A percentile compares a stretch with the other conserved stretches of the same genome.
Conservation (phyloP, 2,888 invertebrate genomes). For the Myathropa florea region DNA sequence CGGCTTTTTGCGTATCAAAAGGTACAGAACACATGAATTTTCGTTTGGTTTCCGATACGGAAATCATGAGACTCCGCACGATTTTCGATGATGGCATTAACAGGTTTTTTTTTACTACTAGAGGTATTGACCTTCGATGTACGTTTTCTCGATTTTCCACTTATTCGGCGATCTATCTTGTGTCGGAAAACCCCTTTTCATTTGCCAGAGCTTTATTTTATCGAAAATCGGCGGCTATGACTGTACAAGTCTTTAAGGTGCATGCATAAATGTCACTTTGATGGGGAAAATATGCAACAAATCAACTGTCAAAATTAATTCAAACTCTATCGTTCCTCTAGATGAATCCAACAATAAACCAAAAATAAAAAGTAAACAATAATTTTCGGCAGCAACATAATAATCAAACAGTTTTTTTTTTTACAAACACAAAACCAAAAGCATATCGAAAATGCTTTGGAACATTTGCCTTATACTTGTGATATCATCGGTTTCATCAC, state of each 20-base stretch:
- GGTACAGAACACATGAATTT: too few relatives aligned
- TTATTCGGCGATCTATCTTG: background rate
- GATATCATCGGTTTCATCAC: constrained; percentile 72
- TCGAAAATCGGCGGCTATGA: too few relatives aligned
- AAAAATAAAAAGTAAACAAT: constrained; percentile 12
- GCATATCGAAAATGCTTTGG: constrained; percentile 65
- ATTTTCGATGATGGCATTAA: background rate
- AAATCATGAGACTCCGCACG: background rate
- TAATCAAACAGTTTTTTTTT: background rate
- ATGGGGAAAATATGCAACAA: constrained; percentile 13
- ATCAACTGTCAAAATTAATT: constrained; percentile 24
- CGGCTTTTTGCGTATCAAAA: too few relatives aligned
- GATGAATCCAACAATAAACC: constrained; percentile 26
- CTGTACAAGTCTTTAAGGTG: too few relatives aligned
- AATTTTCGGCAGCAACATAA: constrained; percentile 23
- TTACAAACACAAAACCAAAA: constrained; percentile 15
- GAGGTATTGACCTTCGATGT: background rate
- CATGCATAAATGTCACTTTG: background rate
- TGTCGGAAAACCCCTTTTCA: background rate
- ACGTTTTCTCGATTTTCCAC: background rate
- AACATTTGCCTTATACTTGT: constrained; percentile 70
- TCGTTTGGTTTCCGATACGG: background rate
- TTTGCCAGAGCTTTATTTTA: background rate
- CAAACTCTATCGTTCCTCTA: background rate
- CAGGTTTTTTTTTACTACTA: background rate